Evolutionary conservation across 2,888 invertebrate genomes (phyloP).

Genomic region (Encarsia formosa): DNA sequence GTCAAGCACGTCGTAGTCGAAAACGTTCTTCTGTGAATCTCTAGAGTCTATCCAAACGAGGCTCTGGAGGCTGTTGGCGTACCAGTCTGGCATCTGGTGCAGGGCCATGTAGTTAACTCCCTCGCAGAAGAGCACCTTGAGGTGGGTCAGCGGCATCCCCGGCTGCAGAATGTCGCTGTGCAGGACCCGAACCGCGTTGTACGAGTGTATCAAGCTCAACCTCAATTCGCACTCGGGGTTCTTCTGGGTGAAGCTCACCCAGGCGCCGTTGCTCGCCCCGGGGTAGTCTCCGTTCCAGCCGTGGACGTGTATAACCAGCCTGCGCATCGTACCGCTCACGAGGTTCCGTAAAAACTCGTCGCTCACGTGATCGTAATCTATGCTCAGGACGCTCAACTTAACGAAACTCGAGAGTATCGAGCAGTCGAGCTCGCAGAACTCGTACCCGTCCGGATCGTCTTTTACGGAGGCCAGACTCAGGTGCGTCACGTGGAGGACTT

Average conservation of each 20-base stretch:
- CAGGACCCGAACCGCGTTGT: conserved; percentile 61
- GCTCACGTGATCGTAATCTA: conserved; percentile 58
- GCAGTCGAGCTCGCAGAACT: conserved; percentile 57
- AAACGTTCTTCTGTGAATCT: conserved; percentile 35
- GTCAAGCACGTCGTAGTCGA: conserved; percentile 24
- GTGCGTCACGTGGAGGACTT: conserved; percentile 54
- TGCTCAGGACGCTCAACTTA: conserved; percentile 49
- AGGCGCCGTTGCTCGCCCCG: conserved; percentile 63
- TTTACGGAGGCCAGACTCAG: conserved; percentile 70
- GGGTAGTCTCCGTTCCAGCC: conserved; percentile 62
- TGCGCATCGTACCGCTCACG: conserved; percentile 51
- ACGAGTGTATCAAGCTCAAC: conserved; percentile 65
- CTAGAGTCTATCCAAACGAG: conserved; percentile 62
- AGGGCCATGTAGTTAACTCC: conserved; percentile 57
- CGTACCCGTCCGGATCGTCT: conserved; percentile 67
- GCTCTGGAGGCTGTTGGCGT: conserved; percentile 55
- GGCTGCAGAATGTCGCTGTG: conserved; percentile 62
- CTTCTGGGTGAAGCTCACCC: conserved; percentile 57
- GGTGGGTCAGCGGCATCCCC: conserved; percentile 69
- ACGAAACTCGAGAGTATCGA: conserved; percentile 58
- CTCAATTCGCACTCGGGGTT: conserved; percentile 60
- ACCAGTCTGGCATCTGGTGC: conserved; percentile 55
- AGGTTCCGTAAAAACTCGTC: conserved; percentile 54
- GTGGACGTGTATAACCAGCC: conserved; percentile 67
- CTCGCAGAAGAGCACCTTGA: conserved; percentile 72